Evolutionary conservation across 2,113 vertebrate species (phyloP).

Genomic region (Fulmarus glacialis): DNA sequence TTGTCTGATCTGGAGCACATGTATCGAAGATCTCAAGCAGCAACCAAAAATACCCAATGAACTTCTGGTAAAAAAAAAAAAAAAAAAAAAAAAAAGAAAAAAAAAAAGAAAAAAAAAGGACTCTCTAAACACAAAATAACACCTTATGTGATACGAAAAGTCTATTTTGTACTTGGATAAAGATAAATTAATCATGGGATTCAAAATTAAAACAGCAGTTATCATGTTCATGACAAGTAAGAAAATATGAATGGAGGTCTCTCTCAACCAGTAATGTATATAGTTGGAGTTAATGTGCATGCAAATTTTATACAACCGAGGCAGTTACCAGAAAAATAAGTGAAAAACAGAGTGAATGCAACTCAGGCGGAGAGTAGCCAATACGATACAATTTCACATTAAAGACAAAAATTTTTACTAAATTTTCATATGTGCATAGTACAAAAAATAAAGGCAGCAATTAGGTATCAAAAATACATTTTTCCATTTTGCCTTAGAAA

Average conservation of each 20-base stretch:
- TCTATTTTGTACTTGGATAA: neutral
- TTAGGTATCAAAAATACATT: neutral
- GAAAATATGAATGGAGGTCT: neutral
- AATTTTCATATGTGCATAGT: neutral
- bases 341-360: neutral
- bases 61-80: too few relatives aligned
- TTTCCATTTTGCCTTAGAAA: neutral
- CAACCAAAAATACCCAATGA: neutral
- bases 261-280: neutral
- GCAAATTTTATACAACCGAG: neutral
- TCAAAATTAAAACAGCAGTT: neutral
- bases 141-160: neutral
- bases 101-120: too few relatives aligned
- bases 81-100: neutral
- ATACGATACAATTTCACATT: neutral
- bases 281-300: rapidly evolving
- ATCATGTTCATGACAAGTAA: neutral
- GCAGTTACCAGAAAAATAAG: neutral
- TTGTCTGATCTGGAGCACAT: neutral
- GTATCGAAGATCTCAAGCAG: rapidly evolving
- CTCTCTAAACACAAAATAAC: neutral
- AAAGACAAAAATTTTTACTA: neutral
- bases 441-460: neutral
- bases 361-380: neutral
- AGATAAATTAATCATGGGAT: neutral